Evolutionary conservation across 2,888 invertebrate species (phyloP), one percentile per base, ranked within the genome.

Genomic region (Yponomeuta malinellus): DNA sequence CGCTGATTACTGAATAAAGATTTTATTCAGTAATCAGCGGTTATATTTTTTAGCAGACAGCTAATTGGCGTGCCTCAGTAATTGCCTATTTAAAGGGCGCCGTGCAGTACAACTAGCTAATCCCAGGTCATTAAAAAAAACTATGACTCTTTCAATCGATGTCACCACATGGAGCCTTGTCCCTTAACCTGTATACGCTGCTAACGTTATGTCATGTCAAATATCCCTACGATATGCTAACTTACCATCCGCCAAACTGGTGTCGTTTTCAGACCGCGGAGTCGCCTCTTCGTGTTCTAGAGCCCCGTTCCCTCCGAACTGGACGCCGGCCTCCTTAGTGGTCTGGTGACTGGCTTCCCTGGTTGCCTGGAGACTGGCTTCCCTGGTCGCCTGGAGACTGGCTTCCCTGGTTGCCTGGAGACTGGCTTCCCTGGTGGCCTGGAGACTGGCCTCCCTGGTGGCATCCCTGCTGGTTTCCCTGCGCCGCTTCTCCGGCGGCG

Each of bases 251-350:
- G 52, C 52, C 52, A 52, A 15, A 52, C 15, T 52, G 15, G 12
- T 52, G 69, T 70, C 68, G 66, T 48, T 72, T 63, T 48, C 71
- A 6, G 43, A 8, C 6, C 43, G 43, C 43, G 43, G 43, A 64
- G 33, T 87, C 87, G 68, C 86, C 85, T 83, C 93, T 77, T 86
- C 93, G 80, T 82, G 93, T 75, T 82, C 92, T 75, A 89, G 33
- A 2, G 89, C 87, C 2, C 91, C 91, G 76, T 91, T 91, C 1
- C 88, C 89, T 31, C 80, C 79, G 29, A 83, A 85, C n/a, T 84
- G 87, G 1, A 85, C 52, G 52, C 52, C 15, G 12, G 52, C 52
- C 15, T 52, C 52, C 15, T 15, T 52, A 1, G 52, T 15, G 10
- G 52, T 4, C 1, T 52, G 52, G 12, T 1, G 15, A 15, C 15